Evolutionary conservation across 2,888 invertebrate genomes (phyloP).

Genomic region (Heteromyza rotundicornis): DNA sequence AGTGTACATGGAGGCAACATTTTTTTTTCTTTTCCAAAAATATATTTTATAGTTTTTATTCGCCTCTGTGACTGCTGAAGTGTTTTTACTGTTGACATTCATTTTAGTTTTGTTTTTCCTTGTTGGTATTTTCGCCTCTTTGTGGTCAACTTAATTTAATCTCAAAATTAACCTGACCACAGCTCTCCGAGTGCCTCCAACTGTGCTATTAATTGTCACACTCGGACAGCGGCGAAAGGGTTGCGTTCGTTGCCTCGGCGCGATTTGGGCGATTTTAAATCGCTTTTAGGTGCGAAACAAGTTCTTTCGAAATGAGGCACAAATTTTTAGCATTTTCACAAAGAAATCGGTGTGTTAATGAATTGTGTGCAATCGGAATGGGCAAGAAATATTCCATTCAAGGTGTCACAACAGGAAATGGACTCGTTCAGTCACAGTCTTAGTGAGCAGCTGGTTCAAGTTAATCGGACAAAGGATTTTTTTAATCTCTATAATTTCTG

Average conservation of each 20-base stretch:
- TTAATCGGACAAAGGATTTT: too few relatives aligned
- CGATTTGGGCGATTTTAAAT: not conserved
- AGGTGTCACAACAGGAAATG: constrained; percentile 42
- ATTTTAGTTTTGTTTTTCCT: not conserved
- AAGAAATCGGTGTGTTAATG: not conserved
- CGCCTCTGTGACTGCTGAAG: not conserved
- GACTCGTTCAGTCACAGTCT: too few relatives aligned
- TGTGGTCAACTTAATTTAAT: not conserved
- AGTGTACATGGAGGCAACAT: too few relatives aligned
- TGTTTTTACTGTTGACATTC: constrained; percentile 23
- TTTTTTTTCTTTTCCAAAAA: too few relatives aligned
- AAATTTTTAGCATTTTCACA: not conserved
- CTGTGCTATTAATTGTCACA: constrained; percentile 1
- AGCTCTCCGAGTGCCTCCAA: not conserved
- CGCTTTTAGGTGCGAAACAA: not conserved
- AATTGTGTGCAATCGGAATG: not conserved
- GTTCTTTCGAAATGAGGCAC: not conserved
- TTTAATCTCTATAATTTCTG: too few relatives aligned
- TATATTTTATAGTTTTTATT: too few relatives aligned
- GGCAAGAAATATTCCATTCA: constrained; percentile 11
- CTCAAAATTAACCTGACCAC: constrained; percentile 7
- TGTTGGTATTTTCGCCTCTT: not conserved
- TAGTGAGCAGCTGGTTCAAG: constrained; percentile 20
- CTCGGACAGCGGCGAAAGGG: not conserved
- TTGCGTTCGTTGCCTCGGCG: too few relatives aligned